Evolutionary conservation across 1,140 invertebrate species (phyloP), one percentile per base, ranked within the genome.

Genomic region (Ceratoteleas bidentatus): DNA sequence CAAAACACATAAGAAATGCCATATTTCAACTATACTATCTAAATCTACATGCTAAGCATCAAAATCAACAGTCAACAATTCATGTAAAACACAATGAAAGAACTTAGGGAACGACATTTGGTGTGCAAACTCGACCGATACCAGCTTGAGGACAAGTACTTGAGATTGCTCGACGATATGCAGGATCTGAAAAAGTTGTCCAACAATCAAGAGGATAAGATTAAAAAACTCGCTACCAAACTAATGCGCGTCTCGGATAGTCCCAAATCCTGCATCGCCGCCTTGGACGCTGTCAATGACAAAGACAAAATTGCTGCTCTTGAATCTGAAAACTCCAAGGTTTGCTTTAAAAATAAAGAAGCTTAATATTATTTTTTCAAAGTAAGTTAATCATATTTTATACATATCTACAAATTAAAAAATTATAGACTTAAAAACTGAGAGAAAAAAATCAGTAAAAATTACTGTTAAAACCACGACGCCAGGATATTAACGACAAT

Each of bases 151-250:
- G 90, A 92, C 65, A 88, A 86, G 50, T 91, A 92, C 78, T 78
- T 92, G 60, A 83, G 88, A 24, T 10, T 92, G 32, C 76, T 88
- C 6, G 90, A 91, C 0, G 90, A 92, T n/a, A 73, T 85, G 10
- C 82, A 84, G 15, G 78, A 84, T 6, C 66, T 91, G 24, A 91
- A 91, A 64, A 90, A 91, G 75, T 76, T 90, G 13, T 88, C 80
- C 6, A 90, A 92, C 40, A 66, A 77, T 16, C 90, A 92, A 50
- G 88, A 91, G 24, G 91, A 91, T 38, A 91, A 91, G 60, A 88
- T 92, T 8, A 92, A 91, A 54, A 84, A 88, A 16, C 74, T 92
- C 2, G 84, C 87, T 2, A 91, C 91, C 0, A 91, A 91, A 75
- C 40, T 92, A 4, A 89, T 91, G 83, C 85, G 90, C 82, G 72